phyloP scores from a whole-genome alignment of 2,797 vertebrate species.

The Setipinna tenuifilis region DNA sequence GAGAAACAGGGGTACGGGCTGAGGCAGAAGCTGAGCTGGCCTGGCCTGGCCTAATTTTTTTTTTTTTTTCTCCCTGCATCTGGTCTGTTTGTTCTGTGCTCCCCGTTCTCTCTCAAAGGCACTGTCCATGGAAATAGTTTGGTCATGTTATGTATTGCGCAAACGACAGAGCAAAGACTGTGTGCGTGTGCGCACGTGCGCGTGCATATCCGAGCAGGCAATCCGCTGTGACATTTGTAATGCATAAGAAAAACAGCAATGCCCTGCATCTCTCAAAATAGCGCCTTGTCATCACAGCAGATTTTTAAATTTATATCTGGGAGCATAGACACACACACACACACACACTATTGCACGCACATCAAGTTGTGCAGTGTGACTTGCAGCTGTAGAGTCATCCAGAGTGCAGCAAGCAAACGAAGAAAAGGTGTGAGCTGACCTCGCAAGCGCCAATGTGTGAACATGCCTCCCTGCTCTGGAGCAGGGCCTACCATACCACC shows the following conservation, averaged over 20 bases:
- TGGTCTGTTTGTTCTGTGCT: background rate
- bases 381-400: conserved; percentile 72
- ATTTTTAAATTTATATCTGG: background rate
- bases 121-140: background rate
- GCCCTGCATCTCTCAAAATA: background rate
- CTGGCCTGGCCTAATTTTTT: background rate
- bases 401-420: conserved; percentile 56
- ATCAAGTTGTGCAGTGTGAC: conserved; percentile 35
- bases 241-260: background rate
- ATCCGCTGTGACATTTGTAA: background rate
- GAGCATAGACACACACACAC: background rate
- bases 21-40: background rate
- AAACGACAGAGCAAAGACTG: background rate
- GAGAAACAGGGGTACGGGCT: background rate
- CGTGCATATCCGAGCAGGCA: background rate
- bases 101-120: background rate
- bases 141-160: background rate
- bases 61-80: background rate
- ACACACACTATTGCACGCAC: background rate
- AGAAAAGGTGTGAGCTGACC: background rate
- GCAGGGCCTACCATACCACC: background rate
- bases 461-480: background rate
- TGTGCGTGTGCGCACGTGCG: background rate
- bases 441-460: background rate
- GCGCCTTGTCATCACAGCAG: background rate